Base-by-base conservation (phyloP, 2,797 vertebrate genomes). In the Parambassis ranga region DNA sequence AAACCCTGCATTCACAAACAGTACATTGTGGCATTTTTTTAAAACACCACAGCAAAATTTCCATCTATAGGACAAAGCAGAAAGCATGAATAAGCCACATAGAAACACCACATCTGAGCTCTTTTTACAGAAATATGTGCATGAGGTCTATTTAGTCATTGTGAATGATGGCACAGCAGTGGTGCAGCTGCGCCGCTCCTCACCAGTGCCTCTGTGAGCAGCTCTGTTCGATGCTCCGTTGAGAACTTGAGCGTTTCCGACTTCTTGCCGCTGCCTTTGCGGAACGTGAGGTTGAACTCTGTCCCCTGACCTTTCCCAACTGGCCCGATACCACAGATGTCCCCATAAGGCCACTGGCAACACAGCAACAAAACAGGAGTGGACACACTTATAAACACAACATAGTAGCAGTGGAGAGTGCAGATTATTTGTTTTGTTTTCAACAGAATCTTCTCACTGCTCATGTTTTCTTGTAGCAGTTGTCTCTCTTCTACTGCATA, bases 201-300 rank as follows among this genome's bases (percentile, higher is more conserved):
- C 89, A 99, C 98, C 95, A 99, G 87, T 7, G 96, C 96, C 86
- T 99, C 98, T 35, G 97, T 99, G 55, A 99, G 95, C 63, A 99
- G 95, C 88, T 99, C 98, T 61, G 97, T 98, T 80, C 98, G 95
- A 90, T 99, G 97, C 76, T 99, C 98, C 27, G 96, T 99, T 35
- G 97, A 98, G 90, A 99, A 99, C 85, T 99, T 99, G 38, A 99
- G 94, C 0, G 98, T 99, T 89, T 99, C 97, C 0, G 97, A 98
- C 88, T 98, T 99, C 75, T 94, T 99, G 41, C 96, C 95, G 50
- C 93, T 96, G 62, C 98, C 96, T 85, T 98, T 99, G 37, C 97
- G 95, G 91, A 99, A 98, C 16, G 97, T 98, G 85, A 99, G 96
- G 86, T 91, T 98, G 83, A 99, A 99, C 89, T 99, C 98, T 20